Conservation (phyloP, 2,888 invertebrate genomes). For the Ochropacha duplaris region DNA sequence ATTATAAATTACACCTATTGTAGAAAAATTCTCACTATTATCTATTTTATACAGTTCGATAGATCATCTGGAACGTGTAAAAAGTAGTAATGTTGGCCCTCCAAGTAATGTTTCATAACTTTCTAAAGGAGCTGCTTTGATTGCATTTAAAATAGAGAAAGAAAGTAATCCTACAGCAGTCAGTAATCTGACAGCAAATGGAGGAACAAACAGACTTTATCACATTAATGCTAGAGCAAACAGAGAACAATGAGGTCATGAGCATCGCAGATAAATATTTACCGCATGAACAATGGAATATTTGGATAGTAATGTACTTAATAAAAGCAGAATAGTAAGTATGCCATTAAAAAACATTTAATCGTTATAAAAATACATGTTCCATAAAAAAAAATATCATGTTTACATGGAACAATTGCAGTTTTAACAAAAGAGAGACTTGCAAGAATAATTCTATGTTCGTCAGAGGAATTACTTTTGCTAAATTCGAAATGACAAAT, state of each 20-base stretch:
- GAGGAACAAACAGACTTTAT: conserved; percentile 40
- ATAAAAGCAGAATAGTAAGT: conserved; percentile 12
- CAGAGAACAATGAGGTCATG: conserved; percentile 42
- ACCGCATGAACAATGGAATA: conserved; percentile 42
- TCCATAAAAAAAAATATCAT: too few relatives aligned
- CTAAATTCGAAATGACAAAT: too few relatives aligned
- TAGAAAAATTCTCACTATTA: too few relatives aligned
- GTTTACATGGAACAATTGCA: too few relatives aligned
- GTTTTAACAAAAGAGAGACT: too few relatives aligned
- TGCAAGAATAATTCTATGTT: too few relatives aligned
- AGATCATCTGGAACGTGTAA: not conserved
- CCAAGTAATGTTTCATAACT: not conserved
- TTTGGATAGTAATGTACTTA: conserved; percentile 9
- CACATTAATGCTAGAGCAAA: conserved; percentile 27
- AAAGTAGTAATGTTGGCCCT: not conserved
- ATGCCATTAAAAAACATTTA: conserved; percentile 13
- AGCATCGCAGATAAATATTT: conserved; percentile 43
- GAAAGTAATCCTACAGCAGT: conserved; percentile 9
- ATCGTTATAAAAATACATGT: not conserved
- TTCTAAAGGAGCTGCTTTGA: conserved; percentile 1
- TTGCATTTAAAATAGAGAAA: not conserved
- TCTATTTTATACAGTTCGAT: not conserved
- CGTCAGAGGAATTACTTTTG: too few relatives aligned
- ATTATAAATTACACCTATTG: too few relatives aligned
- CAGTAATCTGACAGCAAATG: conserved; percentile 9